Evolutionary conservation across 2,113 vertebrate genomes (phyloP).

Genomic region (Quiscalus mexicanus): DNA sequence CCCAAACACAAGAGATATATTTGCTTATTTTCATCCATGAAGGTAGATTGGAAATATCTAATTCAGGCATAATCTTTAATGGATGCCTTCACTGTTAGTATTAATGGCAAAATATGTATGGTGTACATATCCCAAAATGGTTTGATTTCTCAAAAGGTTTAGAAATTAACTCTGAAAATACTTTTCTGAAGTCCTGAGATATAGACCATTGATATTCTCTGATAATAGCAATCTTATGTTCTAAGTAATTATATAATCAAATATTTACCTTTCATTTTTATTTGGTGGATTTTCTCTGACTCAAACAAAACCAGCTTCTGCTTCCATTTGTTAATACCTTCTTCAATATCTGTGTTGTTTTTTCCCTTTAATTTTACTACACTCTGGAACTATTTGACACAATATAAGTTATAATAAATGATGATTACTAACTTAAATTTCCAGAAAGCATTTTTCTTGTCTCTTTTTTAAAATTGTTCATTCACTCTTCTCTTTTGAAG

Average conservation of each 20-base stretch:
- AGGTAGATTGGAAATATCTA: background rate
- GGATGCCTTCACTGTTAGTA: background rate
- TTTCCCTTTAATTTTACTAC: background rate
- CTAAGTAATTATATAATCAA: background rate
- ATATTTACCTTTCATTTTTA: background rate
- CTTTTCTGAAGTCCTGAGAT: background rate
- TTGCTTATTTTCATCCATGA: background rate
- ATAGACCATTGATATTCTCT: background rate
- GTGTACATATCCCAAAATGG: rapidly evolving
- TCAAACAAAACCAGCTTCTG: background rate
- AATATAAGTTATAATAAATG: background rate
- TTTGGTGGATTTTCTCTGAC: background rate
- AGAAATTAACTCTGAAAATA: background rate
- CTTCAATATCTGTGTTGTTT: background rate
- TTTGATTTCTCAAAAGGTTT: background rate
- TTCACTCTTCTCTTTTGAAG: background rate
- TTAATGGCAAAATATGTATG: background rate
- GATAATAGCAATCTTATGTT: background rate
- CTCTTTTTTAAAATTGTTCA: background rate
- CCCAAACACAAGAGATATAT: background rate
- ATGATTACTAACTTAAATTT: background rate
- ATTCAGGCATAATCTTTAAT: background rate
- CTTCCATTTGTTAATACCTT: rapidly evolving
- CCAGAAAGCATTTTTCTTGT: background rate
- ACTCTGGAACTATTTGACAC: background rate